Conservation (phyloP, 2,113 vertebrate genomes). For the Terrapene triunguis region DNA sequence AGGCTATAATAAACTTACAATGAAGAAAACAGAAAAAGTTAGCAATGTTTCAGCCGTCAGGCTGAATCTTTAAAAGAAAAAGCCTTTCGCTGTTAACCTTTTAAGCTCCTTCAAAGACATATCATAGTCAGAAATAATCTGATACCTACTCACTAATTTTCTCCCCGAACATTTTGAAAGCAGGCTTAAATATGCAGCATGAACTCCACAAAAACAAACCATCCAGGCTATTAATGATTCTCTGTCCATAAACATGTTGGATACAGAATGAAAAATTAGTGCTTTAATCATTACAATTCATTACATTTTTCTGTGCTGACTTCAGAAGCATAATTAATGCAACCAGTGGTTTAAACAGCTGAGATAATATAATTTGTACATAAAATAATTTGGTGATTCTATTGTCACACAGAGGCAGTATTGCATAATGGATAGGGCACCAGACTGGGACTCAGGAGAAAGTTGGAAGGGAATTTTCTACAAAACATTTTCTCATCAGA, state of each 20-base stretch:
- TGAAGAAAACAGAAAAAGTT: background rate
- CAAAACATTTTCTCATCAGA: no score
- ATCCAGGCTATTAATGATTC: background rate
- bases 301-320: background rate
- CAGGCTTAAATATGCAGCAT: background rate
- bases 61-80: background rate
- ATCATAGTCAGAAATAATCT: background rate
- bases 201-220: background rate
- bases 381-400: background rate
- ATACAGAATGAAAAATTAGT: background rate
- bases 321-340: background rate
- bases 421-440: background rate
- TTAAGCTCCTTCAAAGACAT: background rate
- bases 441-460: no score
- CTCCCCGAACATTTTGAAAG: background rate
- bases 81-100: background rate
- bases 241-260: background rate
- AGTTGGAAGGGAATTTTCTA: no score
- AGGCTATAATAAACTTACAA: background rate
- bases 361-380: background rate
- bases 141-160: background rate
- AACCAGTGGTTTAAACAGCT: accelerated
- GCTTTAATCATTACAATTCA: background rate
- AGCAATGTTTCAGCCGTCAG: background rate
- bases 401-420: background rate